These are phyloP conservation scores for Erebia ligea DNA, from an alignment of 2,888 invertebrate species.

Conservation along the genomic window DNA sequence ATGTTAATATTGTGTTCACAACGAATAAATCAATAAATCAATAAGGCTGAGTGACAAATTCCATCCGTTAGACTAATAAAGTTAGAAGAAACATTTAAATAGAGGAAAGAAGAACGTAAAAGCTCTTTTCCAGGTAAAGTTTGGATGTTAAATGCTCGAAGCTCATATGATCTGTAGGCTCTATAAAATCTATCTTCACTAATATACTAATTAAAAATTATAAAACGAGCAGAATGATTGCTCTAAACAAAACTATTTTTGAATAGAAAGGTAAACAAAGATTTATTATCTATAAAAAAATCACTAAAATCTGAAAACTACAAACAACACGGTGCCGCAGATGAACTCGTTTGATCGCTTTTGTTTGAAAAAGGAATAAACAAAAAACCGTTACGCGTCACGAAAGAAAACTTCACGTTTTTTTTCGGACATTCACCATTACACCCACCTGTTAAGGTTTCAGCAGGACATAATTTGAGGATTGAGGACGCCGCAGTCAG, in stretches of 20 bases:
- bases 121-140: no score
- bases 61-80: no score
- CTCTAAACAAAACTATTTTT: slow-evolving; percentile 5
- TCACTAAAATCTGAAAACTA: slow-evolving; percentile 7
- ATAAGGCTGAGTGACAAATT: no score
- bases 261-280: slow-evolving; percentile 3
- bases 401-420: background rate
- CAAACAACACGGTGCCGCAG: slow-evolving; percentile 4
- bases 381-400: background rate
- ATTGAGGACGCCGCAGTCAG: no score
- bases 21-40: no score
- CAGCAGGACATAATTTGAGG: no score
- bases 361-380: slow-evolving; percentile 7
- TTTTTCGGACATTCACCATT: background rate
- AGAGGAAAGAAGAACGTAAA: no score
- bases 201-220: background rate
- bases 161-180: no score
- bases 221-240: background rate
- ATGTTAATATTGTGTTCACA: no score
- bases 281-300: slow-evolving; percentile 9
- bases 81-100: no score
- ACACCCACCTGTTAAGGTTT: no score
- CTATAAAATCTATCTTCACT: background rate
- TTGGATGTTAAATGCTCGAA: no score
- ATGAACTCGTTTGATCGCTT: slow-evolving; percentile 6